Evolutionary conservation across 2,888 invertebrate species (phyloP).

Genomic region (Platypus cylindrus): DNA sequence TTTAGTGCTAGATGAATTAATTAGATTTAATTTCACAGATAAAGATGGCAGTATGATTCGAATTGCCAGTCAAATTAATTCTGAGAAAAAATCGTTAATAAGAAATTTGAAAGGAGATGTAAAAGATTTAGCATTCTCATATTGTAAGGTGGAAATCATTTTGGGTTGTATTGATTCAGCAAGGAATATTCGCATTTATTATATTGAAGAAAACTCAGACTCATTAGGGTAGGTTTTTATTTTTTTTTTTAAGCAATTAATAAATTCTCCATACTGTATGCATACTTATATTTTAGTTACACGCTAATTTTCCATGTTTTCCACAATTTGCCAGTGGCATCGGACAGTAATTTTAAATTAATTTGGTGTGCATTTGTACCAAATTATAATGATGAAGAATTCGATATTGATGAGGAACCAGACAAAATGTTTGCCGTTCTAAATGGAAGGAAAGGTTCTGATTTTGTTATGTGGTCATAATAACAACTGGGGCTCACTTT

Average conservation of each 20-base stretch:
- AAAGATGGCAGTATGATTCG: slow-evolving; percentile 62
- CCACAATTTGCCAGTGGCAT: slow-evolving; percentile 32
- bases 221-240: slow-evolving; percentile 41
- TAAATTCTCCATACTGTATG: slow-evolving; percentile 6
- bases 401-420: slow-evolving; percentile 51
- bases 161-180: slow-evolving; percentile 79
- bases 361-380: slow-evolving; percentile 93
- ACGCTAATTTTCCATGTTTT: slow-evolving; percentile 47
- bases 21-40: slow-evolving; percentile 18
- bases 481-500: background rate
- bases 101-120: slow-evolving; percentile 81
- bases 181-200: slow-evolving; percentile 72
- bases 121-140: slow-evolving; percentile 86
- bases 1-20: background rate
- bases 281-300: slow-evolving; percentile 33
- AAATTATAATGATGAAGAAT: slow-evolving; percentile 44
- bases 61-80: slow-evolving; percentile 60
- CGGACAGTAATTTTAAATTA: slow-evolving; percentile 38
- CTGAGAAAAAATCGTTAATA: slow-evolving; percentile 63
- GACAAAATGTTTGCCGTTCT: slow-evolving; percentile 71
- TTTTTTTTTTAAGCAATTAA: slow-evolving; percentile 1
- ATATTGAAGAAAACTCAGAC: slow-evolving; percentile 51
- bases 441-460: slow-evolving; percentile 52
- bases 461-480: background rate
- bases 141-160: slow-evolving; percentile 61